These are phyloP conservation scores for Danio jaintianensis DNA, from an alignment of 2,797 vertebrate species.

Conservation along the genomic window DNA sequence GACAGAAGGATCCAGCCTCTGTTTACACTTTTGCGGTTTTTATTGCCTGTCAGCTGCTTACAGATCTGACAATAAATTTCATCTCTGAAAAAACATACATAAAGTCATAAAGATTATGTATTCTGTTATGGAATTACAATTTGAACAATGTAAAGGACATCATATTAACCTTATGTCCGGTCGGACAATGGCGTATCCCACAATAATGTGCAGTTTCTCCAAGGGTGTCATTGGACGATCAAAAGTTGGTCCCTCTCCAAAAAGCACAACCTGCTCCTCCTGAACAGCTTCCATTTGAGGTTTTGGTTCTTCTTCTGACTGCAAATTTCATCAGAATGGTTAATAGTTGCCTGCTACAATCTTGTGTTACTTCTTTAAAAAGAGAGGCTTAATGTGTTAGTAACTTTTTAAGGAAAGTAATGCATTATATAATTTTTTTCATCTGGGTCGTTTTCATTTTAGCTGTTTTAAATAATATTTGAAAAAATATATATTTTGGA, in stretches of 20 bases:
- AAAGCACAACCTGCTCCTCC: slow-evolving; percentile 75
- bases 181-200: slow-evolving; percentile 84
- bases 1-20: slow-evolving; percentile 92
- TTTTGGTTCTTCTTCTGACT: slow-evolving; percentile 4
- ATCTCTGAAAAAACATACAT: slow-evolving; percentile 79
- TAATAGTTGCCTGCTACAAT: neutral
- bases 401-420: too few relatives aligned
- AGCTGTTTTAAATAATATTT: too few relatives aligned
- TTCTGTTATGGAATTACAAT: neutral
- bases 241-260: slow-evolving; percentile 79
- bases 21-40: slow-evolving; percentile 77
- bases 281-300: slow-evolving; percentile 65
- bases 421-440: too few relatives aligned
- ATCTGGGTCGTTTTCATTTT: too few relatives aligned
- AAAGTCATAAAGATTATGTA: neutral
- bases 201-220: slow-evolving; percentile 92
- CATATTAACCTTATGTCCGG: slow-evolving; percentile 83
- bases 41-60: slow-evolving; percentile 91
- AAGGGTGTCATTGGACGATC: slow-evolving; percentile 85
- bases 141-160: neutral
- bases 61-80: slow-evolving; percentile 99
- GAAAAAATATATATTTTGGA: too few relatives aligned
- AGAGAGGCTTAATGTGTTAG: too few relatives aligned
- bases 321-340: neutral
- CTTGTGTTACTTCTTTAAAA: too few relatives aligned